Evolutionary conservation across 2,888 invertebrate genomes (phyloP).

Genomic region (Helicoverpa assulta): DNA sequence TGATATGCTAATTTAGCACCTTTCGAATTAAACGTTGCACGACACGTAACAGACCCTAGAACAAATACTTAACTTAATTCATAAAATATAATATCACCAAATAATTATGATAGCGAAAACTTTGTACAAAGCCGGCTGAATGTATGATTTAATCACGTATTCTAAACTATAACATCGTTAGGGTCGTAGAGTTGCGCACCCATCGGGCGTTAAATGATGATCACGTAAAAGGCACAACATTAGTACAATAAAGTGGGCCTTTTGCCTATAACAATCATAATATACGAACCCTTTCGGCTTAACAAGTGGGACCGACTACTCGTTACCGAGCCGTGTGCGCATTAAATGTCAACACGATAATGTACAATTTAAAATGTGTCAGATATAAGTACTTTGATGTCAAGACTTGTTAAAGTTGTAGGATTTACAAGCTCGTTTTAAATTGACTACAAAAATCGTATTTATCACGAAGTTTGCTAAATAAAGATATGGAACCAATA

Average conservation of each 20-base stretch:
- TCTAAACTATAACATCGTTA: slow-evolving; percentile 69
- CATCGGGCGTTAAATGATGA: slow-evolving; percentile 78
- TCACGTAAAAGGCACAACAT: slow-evolving; percentile 82
- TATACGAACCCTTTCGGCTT: slow-evolving; percentile 80
- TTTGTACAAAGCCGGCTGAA: slow-evolving; percentile 57
- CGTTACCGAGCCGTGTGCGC: slow-evolving; percentile 70
- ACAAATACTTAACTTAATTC: slow-evolving; percentile 36
- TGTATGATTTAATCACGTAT: slow-evolving; percentile 67
- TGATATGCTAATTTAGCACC: slow-evolving; percentile 13
- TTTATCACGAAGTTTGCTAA: background rate
- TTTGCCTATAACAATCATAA: slow-evolving; percentile 85
- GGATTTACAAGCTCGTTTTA: slow-evolving; percentile 7
- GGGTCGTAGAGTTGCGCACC: slow-evolving; percentile 65
- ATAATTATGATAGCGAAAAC: slow-evolving; percentile 49
- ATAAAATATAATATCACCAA: slow-evolving; percentile 37
- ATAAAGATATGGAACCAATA: too few relatives aligned
- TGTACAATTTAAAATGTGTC: slow-evolving; percentile 73
- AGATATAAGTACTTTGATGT: slow-evolving; percentile 56
- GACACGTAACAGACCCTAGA: slow-evolving; percentile 17
- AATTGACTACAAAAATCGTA: background rate
- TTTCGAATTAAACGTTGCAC: slow-evolving; percentile 20
- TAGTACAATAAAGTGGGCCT: slow-evolving; percentile 84
- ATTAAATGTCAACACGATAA: slow-evolving; percentile 77
- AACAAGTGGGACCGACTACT: slow-evolving; percentile 69
- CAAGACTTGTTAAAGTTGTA: slow-evolving; percentile 33